phyloP scores from a whole-genome alignment of 1,140 invertebrate species.

The Heterodera carotae region DNA sequence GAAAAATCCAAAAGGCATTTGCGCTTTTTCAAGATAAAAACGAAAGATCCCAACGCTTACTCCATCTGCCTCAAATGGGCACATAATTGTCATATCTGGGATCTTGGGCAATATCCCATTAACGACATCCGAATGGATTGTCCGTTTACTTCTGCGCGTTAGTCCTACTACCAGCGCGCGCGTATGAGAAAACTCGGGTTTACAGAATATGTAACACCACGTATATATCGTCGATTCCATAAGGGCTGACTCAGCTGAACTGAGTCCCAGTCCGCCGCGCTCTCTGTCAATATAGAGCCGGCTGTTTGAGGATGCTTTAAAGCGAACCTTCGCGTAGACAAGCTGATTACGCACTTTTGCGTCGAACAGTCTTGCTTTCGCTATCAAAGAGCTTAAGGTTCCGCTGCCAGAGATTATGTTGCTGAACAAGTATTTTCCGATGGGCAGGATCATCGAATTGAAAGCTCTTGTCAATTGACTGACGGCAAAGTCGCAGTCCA shows the following conservation, averaged over 20 bases:
- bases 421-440: constrained; percentile 29
- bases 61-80: too few species aligned
- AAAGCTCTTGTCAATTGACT: constrained; percentile 9
- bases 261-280: constrained; percentile 33
- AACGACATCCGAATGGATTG: background rate
- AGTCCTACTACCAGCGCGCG: background rate
- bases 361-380: constrained; percentile 14
- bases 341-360: background rate
- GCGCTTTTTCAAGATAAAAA: too few species aligned
- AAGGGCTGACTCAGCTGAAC: background rate
- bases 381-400: background rate
- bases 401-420: constrained; percentile 37
- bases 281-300: constrained; percentile 9
- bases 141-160: background rate
- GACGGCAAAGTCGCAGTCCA: constrained; percentile 28
- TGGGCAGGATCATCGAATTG: constrained; percentile 31
- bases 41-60: too few species aligned
- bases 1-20: too few species aligned
- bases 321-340: constrained; percentile 29
- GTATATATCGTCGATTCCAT: constrained; percentile 36
- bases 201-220: constrained; percentile 16
- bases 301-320: background rate
- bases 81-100: too few species aligned
- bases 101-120: too few species aligned
- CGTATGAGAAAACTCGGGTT: constrained; percentile 12